Evolutionary conservation across 2,888 invertebrate genomes (phyloP), one percentile per base, ranked within the genome.

Genomic region (Pantelozetes paolii): DNA sequence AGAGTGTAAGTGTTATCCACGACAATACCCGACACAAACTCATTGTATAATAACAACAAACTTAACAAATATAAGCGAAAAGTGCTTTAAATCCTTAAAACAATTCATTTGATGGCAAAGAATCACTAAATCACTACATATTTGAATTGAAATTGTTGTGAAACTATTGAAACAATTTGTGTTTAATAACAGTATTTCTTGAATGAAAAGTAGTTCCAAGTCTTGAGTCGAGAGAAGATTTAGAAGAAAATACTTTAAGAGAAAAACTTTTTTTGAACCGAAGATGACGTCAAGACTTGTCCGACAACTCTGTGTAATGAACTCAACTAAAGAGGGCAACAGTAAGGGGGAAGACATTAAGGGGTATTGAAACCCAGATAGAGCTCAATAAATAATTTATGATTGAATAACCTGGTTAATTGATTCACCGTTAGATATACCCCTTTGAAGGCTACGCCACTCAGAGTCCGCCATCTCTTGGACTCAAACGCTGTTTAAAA

Each of bases 381-480:
- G 13, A 3, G 45, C 18, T 45, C 45, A 45, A 15, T 45, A 18
- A 45, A 45, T 9, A n/a, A n/a, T n/a, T n/a, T n/a, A n/a, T n/a
- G n/a, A n/a, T n/a, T n/a, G n/a, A n/a, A n/a, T n/a, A n/a, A n/a
- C n/a, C n/a, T n/a, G n/a, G n/a, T n/a, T n/a, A n/a, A n/a, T n/a
- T n/a, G n/a, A n/a, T n/a, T n/a, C n/a, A n/a, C n/a, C n/a, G n/a
- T n/a, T n/a, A n/a, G n/a, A n/a, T n/a, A n/a, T n/a, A n/a, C n/a
- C n/a, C n/a, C n/a, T n/a, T n/a, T n/a, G n/a, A n/a, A n/a, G n/a
- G n/a, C n/a, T n/a, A n/a, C n/a, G n/a, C n/a, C n/a, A n/a, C n/a
- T n/a, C n/a, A n/a, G n/a, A n/a, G n/a, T n/a, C n/a, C n/a, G 62
- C 62, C 62, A 30, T 64, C 62, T 64, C 28, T 57, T 57, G 57